phyloP scores from a whole-genome alignment of 2,888 invertebrate genomes.

The Bhutanitis thaidina region DNA sequence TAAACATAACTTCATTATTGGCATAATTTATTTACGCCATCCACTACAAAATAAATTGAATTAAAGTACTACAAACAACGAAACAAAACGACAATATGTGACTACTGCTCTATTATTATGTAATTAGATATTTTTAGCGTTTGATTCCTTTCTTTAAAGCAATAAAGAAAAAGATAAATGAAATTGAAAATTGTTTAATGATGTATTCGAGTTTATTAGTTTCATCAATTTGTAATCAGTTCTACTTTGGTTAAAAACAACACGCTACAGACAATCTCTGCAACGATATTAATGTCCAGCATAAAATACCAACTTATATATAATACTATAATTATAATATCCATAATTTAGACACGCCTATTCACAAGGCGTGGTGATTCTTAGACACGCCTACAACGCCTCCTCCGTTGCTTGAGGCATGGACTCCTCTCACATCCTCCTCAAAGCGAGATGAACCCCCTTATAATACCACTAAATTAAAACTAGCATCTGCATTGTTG shows the following conservation, averaged over 20 bases:
- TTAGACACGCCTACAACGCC: slow-evolving; percentile 65
- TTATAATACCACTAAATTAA: slow-evolving; percentile 52
- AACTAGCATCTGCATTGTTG: slow-evolving; percentile 31
- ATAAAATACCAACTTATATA: slow-evolving; percentile 24
- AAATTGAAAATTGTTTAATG: no score
- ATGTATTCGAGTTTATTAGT: not conserved
- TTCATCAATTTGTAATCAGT: not conserved
- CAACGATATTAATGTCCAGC: slow-evolving; percentile 20
- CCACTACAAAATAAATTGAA: no score
- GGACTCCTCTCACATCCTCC: slow-evolving; percentile 42
- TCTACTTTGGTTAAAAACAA: not conserved
- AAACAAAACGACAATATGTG: no score
- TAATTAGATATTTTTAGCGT: no score
- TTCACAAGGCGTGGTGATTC: slow-evolving; percentile 52
- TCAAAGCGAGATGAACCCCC: slow-evolving; percentile 51
- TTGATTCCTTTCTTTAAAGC: no score
- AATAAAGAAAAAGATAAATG: no score
- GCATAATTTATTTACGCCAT: no score
- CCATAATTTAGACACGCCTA: slow-evolving; percentile 50
- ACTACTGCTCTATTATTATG: no score
- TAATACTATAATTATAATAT: slow-evolving; percentile 19
- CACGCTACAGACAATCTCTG: slow-evolving; percentile 3
- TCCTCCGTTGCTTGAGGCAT: slow-evolving; percentile 42
- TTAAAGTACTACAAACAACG: no score
- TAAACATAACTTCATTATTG: no score